Conservation (phyloP, 2,888 invertebrate species). For the Hofmannophila pseudospretella region DNA sequence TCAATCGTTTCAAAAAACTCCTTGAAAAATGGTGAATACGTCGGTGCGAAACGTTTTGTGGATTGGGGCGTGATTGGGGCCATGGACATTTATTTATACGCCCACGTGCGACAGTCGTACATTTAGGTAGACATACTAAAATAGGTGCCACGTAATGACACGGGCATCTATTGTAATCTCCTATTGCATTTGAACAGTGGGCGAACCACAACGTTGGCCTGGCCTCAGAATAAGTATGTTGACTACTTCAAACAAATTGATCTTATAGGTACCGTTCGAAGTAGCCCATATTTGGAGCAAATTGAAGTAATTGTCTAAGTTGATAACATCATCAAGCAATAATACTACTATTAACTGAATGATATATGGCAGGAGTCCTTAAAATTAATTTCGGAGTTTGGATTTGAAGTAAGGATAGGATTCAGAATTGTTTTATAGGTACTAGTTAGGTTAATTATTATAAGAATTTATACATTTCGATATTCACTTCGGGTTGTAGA, state of each 20-base stretch:
- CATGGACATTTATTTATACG: constrained; percentile 41
- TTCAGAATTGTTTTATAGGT: no score
- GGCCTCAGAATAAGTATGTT: no score
- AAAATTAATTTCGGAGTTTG: no score
- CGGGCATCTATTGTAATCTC: constrained; percentile 13
- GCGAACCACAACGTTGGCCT: constrained; percentile 1
- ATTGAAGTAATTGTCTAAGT: background rate
- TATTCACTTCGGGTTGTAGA: no score
- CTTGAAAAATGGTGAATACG: background rate
- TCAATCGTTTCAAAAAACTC: no score
- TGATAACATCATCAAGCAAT: background rate
- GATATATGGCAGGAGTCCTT: no score
- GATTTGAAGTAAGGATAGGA: no score
- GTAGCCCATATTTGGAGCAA: background rate
- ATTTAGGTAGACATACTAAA: constrained; percentile 19
- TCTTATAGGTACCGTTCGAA: background rate
- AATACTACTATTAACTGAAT: no score
- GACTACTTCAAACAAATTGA: constrained; percentile 3
- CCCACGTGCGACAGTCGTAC: constrained; percentile 20
- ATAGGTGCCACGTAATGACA: constrained; percentile 25
- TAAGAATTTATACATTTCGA: no score
- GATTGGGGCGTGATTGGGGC: constrained; percentile 55
- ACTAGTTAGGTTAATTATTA: no score
- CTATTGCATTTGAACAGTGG: constrained; percentile 7
- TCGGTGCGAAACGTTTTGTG: constrained; percentile 15